A percentile compares a stretch with the other conserved stretches of the same genome.
phyloP scores from a whole-genome alignment of 2,888 invertebrate species.

The Caenorhabditis sp. region DNA sequence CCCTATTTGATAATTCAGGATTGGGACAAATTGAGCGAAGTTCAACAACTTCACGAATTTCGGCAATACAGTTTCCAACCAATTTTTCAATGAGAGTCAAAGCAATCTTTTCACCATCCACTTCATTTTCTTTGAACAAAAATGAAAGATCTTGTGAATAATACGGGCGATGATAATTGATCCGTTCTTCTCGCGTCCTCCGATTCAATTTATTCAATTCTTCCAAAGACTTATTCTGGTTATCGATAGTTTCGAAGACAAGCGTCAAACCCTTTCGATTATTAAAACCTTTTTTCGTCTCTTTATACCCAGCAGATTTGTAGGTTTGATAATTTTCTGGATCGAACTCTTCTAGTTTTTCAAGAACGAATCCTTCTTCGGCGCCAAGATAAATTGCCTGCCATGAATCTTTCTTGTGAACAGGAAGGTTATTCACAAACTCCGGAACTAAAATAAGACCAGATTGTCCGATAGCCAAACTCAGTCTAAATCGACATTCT shows the following conservation, averaged over 20 bases:
- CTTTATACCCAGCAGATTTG: conserved; percentile 59
- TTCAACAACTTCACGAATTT: conserved; percentile 41
- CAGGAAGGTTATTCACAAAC: conserved; percentile 18
- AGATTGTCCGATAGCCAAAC: conserved; percentile 59
- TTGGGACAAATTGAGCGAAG: conserved; percentile 56
- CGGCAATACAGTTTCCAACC: conserved; percentile 35
- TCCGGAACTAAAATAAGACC: conserved; percentile 40
- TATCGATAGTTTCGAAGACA: conserved; percentile 35
- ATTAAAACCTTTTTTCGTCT: conserved; percentile 58
- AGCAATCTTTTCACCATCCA: conserved; percentile 13
- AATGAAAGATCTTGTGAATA: conserved; percentile 61
- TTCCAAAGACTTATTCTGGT: conserved; percentile 1
- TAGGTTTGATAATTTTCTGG: conserved; percentile 34
- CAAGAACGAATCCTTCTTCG: conserved; percentile 42
- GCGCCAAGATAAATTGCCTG: conserved; percentile 59
- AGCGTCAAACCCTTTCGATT: conserved; percentile 52
- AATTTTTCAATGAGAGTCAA: conserved; percentile 31
- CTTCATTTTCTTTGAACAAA: conserved; percentile 46
- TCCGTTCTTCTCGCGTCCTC: neutral
- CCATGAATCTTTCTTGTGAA: conserved; percentile 64
- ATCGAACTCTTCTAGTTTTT: conserved; percentile 16
- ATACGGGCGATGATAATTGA: conserved; percentile 48
- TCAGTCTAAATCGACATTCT: conserved; percentile 46
- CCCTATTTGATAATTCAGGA: conserved; percentile 54
- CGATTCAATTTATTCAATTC: neutral